Evolutionary conservation across 2,797 vertebrate species (phyloP).

Genomic region (Galago senegalensis): DNA sequence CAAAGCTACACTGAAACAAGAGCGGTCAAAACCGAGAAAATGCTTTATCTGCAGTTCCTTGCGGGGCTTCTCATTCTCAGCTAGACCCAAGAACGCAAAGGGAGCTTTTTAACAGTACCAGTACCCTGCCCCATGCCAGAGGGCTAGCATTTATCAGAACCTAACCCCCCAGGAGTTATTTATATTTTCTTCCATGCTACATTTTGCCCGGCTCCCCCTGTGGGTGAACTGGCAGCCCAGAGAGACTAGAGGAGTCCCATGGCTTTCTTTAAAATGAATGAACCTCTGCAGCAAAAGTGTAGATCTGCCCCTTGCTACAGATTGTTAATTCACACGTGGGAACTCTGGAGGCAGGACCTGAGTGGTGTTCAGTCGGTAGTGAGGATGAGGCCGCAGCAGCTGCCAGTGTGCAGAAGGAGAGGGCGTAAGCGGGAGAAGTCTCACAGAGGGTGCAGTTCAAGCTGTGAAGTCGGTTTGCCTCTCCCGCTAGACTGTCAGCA

Average conservation of each 20-base stretch:
- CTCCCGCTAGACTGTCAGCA: neutral
- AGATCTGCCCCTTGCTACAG: neutral
- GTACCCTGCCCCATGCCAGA: neutral
- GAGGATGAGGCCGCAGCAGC: neutral
- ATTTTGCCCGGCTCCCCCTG: rapidly evolving
- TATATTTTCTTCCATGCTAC: neutral
- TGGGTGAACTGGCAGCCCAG: neutral
- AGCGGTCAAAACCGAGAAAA: neutral
- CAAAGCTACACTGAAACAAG: neutral
- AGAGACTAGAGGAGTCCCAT: neutral
- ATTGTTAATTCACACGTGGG: neutral
- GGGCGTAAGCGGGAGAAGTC: neutral
- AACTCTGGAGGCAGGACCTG: neutral
- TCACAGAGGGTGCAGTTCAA: neutral
- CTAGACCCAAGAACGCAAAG: neutral
- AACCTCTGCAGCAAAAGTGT: neutral
- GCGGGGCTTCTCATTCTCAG: neutral
- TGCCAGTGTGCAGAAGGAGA: neutral
- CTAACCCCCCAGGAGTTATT: neutral
- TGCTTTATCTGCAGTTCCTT: neutral
- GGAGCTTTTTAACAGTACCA: neutral
- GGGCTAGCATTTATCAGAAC: neutral
- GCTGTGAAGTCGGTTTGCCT: neutral
- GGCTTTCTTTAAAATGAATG: neutral
- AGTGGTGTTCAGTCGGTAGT: neutral